Percentiles rank a stretch among this genome's conserved stretches.
Evolutionary conservation across 2,113 vertebrate species (phyloP).

Genomic region (Epinephelus cyanopodus): DNA sequence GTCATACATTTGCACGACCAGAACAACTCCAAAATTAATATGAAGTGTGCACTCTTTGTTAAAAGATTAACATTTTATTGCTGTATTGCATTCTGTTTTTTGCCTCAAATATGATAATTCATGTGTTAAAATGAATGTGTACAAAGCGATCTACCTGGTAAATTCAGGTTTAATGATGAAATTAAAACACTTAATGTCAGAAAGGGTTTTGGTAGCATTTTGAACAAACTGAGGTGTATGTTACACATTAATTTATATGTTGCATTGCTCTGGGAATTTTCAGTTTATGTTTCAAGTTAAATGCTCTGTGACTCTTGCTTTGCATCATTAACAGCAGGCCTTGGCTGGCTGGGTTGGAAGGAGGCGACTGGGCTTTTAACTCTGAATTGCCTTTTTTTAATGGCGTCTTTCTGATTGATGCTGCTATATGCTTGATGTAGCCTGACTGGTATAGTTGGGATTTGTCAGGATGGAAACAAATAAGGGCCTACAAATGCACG

Average conservation of each 20-base stretch:
- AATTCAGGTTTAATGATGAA: neutral
- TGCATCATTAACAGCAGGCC: conserved; percentile 43
- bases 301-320: conserved; percentile 37
- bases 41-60: neutral
- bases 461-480: conserved; percentile 58
- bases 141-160: neutral
- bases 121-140: no score
- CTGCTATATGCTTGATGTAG: conserved; percentile 24
- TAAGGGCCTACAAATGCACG: neutral
- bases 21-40: neutral
- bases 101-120: neutral
- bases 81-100: neutral
- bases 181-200: neutral
- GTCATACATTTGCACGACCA: neutral
- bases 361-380: conserved; percentile 29
- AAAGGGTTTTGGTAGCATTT: neutral
- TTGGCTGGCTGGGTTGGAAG: conserved; percentile 1
- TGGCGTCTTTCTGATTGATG: conserved; percentile 56
- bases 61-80: neutral
- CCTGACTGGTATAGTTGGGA: neutral
- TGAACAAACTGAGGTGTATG: neutral
- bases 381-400: conserved; percentile 21
- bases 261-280: neutral
- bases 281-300: conserved; percentile 25
- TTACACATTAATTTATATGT: conserved; percentile 1